Conservation (phyloP, 1,140 invertebrate species). For the Diachasmimorpha longicaudata region DNA sequence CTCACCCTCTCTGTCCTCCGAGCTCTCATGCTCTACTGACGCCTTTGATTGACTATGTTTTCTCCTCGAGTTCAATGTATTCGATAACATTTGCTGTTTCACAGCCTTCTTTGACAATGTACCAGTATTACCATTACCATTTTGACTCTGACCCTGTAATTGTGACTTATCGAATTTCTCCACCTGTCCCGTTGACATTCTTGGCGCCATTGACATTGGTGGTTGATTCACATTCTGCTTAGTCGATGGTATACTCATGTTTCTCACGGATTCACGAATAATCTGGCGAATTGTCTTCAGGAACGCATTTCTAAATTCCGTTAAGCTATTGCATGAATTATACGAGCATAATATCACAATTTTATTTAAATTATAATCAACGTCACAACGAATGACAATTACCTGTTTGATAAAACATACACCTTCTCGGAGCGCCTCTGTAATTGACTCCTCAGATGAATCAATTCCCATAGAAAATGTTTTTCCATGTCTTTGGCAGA, state of each 20-base stretch:
- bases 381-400: neutral
- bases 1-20: slow-evolving; percentile 56
- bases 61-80: slow-evolving; percentile 74
- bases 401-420: slow-evolving; percentile 96
- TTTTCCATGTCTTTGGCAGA: slow-evolving; percentile 92
- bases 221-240: slow-evolving; percentile 65
- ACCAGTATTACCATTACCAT: slow-evolving; percentile 46
- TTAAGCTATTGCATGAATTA: slow-evolving; percentile 71
- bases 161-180: slow-evolving; percentile 55
- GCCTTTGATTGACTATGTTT: slow-evolving; percentile 89
- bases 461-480: slow-evolving; percentile 96
- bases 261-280: slow-evolving; percentile 91
- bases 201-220: slow-evolving; percentile 52
- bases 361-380: neutral
- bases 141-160: slow-evolving; percentile 39
- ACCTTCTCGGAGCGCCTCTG: slow-evolving; percentile 95
- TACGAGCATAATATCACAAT: neutral
- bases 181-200: slow-evolving; percentile 54
- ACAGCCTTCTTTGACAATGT: slow-evolving; percentile 54
- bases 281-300: slow-evolving; percentile 95
- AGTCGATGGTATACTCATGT: slow-evolving; percentile 90
- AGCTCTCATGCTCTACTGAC: slow-evolving; percentile 80
- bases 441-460: slow-evolving; percentile 91
- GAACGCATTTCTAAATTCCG: slow-evolving; percentile 94
- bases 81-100: slow-evolving; percentile 68